Evolutionary conservation across 1,140 invertebrate genomes (phyloP).

Genomic region (Drosophila bifasciata): DNA sequence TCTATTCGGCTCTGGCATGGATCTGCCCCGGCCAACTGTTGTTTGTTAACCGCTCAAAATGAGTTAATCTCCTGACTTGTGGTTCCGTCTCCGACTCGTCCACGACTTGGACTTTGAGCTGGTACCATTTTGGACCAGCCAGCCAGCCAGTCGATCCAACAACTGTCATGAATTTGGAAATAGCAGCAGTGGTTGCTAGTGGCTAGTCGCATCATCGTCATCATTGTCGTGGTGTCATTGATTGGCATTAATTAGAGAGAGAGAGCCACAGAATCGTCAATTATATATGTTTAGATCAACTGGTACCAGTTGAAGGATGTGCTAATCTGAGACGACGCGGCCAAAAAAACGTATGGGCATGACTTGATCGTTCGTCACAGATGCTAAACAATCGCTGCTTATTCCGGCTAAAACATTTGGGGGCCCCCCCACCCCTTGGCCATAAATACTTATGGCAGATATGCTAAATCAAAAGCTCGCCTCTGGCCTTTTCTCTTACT

Average conservation of each 20-base stretch:
- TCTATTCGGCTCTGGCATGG: conserved; percentile 63
- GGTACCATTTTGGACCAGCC: conserved; percentile 38
- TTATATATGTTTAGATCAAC: conserved; percentile 64
- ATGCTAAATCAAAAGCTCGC: conserved; percentile 21
- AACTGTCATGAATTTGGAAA: conserved; percentile 52
- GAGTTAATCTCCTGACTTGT: conserved; percentile 65
- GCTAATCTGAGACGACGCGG: conserved; percentile 60
- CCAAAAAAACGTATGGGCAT: background rate
- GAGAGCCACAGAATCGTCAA: conserved; percentile 51
- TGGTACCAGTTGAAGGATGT: conserved; percentile 78
- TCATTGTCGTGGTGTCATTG: conserved; percentile 44
- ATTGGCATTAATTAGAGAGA: conserved; percentile 70
- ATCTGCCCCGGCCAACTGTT: conserved; percentile 60
- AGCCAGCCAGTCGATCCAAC: conserved; percentile 51
- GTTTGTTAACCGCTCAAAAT: conserved; percentile 59
- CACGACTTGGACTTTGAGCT: conserved; percentile 5
- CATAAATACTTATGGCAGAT: conserved; percentile 24
- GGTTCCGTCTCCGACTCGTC: conserved; percentile 29
- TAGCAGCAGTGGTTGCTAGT: background rate
- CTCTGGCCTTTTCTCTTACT: conserved; percentile 39
- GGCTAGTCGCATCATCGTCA: conserved; percentile 7
- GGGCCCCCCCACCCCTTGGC: background rate
- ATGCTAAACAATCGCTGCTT: conserved; percentile 62
- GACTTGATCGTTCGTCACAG: conserved; percentile 24
- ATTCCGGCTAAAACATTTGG: conserved; percentile 24